These are phyloP conservation scores for Myzus persicae DNA, from an alignment of 1,140 invertebrate species.

Conservation along the genomic window DNA sequence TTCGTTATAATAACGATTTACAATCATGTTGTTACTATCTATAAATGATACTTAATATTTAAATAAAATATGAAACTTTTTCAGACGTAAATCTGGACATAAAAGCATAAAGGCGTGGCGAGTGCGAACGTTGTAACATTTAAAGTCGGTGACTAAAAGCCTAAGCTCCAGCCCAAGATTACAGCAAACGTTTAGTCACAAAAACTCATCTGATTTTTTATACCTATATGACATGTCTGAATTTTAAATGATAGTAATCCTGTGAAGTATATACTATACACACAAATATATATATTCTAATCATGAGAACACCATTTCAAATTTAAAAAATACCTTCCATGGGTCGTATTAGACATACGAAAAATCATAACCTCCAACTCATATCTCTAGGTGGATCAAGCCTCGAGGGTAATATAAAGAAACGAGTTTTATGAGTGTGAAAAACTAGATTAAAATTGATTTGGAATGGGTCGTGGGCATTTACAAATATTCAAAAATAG, in stretches of 20 bases:
- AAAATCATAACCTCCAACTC: not conserved
- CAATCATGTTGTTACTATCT: too few species aligned
- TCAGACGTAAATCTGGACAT: not conserved
- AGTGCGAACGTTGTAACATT: not conserved
- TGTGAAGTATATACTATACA: not conserved
- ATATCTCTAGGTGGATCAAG: not conserved
- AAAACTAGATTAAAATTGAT: not conserved
- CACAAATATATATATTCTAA: not conserved
- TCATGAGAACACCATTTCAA: not conserved
- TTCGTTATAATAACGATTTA: too few species aligned
- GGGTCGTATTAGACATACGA: not conserved
- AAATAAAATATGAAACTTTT: not conserved
- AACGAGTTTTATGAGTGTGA: slow-evolving; percentile 7
- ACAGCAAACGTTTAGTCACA: not conserved
- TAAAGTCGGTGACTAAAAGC: not conserved
- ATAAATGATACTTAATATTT: too few species aligned
- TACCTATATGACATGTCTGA: not conserved
- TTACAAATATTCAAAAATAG: not conserved
- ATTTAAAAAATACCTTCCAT: not conserved
- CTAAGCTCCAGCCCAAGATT: not conserved
- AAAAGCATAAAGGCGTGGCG: not conserved
- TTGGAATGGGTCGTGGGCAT: not conserved
- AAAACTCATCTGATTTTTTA: not conserved
- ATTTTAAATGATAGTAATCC: not conserved
- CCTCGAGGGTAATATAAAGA: not conserved